A percentile compares a stretch with the other conserved stretches of the same genome.
phyloP scores from a whole-genome alignment of 2,113 vertebrate species.

The Catagonus wagneri region DNA sequence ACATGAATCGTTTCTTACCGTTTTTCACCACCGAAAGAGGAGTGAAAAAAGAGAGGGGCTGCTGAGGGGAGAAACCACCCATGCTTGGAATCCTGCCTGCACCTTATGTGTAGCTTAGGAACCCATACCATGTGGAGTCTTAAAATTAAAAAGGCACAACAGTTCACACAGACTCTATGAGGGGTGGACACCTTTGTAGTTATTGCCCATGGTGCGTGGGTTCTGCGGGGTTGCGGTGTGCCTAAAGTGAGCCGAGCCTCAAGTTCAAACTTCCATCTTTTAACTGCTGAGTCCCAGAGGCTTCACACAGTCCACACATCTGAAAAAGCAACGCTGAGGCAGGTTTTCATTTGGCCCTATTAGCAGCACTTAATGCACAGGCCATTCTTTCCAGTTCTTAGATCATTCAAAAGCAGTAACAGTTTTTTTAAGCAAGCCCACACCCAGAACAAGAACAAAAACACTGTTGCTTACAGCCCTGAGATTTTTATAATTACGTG shows the following conservation, averaged over 20 bases:
- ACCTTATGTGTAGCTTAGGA: background rate
- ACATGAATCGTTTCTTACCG: conserved; percentile 17
- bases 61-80: background rate
- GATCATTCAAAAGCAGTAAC: conserved; percentile 34
- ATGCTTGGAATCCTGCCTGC: background rate
- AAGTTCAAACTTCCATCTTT: background rate
- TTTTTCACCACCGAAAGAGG: conserved; percentile 6
- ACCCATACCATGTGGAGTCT: background rate
- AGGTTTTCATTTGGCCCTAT: background rate
- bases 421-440: background rate
- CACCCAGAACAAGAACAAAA: conserved; percentile 7
- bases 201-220: background rate
- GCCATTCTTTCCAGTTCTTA: background rate
- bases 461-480: background rate
- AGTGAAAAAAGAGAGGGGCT: conserved; percentile 38
- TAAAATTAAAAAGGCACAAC: background rate
- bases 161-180: background rate
- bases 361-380: background rate
- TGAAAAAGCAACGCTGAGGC: background rate
- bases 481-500: background rate
- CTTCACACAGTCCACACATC: background rate
- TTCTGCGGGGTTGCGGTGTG: background rate
- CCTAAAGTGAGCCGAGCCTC: background rate
- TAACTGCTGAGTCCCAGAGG: background rate
- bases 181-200: rapidly evolving